Conservation (phyloP, 2,113 vertebrate genomes). For the Pachypanchax playfairii region DNA sequence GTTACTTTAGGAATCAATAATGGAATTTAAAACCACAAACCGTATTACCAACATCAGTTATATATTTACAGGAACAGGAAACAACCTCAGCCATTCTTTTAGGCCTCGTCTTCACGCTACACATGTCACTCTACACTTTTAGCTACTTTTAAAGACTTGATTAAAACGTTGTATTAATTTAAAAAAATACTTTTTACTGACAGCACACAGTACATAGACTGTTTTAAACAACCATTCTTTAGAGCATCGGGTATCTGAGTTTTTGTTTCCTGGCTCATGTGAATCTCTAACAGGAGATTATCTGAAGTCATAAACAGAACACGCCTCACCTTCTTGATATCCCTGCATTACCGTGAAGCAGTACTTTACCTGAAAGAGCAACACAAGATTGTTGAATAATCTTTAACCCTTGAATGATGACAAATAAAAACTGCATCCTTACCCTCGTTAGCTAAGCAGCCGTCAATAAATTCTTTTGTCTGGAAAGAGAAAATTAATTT, state of each 20-base stretch:
- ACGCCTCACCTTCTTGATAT: slow-evolving; percentile 93
- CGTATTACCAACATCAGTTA: too few relatives aligned
- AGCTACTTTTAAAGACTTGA: too few relatives aligned
- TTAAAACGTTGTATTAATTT: too few relatives aligned
- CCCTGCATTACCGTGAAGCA: slow-evolving; percentile 98
- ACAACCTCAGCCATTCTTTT: background rate
- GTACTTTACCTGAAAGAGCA: slow-evolving; percentile 88
- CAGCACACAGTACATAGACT: too few relatives aligned
- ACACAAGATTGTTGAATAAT: slow-evolving; percentile 4
- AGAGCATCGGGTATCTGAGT: background rate
- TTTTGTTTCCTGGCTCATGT: background rate
- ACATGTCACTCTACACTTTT: too few relatives aligned
- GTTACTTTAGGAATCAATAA: background rate
- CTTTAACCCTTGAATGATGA: background rate
- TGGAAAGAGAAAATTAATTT: slow-evolving; percentile 56
- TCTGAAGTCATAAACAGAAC: background rate
- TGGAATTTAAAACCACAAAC: too few relatives aligned
- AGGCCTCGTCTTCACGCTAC: too few relatives aligned
- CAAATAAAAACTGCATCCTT: slow-evolving; percentile 46
- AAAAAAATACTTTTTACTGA: too few relatives aligned
- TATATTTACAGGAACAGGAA: background rate
- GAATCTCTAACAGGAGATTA: background rate
- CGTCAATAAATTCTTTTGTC: slow-evolving; percentile 99
- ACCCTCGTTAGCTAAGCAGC: slow-evolving; percentile 97
- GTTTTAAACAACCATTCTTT: background rate